Percentiles rank a stretch among this genome's conserved stretches.
Evolutionary conservation across 2,113 vertebrate genomes (phyloP).

Genomic region (Chamaea fasciata): DNA sequence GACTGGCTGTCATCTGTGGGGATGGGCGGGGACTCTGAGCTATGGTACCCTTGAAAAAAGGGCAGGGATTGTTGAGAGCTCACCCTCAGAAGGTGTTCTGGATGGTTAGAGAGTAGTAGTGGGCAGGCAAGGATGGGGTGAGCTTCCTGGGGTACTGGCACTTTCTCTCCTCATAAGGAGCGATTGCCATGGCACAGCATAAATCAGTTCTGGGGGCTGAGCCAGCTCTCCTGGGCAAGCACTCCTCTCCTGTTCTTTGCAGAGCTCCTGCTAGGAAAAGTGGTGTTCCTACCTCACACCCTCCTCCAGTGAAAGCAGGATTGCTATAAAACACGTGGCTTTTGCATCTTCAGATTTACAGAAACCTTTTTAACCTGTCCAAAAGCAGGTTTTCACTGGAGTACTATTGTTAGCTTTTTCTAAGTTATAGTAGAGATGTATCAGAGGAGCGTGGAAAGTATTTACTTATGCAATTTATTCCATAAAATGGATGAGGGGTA

Average conservation of each 20-base stretch:
- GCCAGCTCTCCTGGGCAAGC: not conserved
- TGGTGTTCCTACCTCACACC: not conserved
- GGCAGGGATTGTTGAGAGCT: not conserved
- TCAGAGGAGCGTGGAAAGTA: not conserved
- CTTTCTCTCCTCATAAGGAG: not conserved
- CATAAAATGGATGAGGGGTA: not conserved
- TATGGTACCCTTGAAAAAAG: not conserved
- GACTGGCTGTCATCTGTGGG: not conserved
- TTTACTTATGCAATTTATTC: not conserved
- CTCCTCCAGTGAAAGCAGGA: not conserved
- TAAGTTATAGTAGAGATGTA: not conserved
- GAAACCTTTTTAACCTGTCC: not conserved
- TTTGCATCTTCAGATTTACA: not conserved
- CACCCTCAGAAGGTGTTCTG: not conserved
- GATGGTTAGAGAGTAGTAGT: fast-evolving
- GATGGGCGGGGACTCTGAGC: no score
- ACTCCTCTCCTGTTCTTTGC: not conserved
- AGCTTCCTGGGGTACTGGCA: not conserved
- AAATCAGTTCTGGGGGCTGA: not conserved
- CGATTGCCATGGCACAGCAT: no score
- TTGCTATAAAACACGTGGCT: not conserved
- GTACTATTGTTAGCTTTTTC: not conserved
- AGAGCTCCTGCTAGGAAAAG: not conserved
- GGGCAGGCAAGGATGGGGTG: not conserved
- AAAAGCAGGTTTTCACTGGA: not conserved